Conservation (phyloP, 1,140 invertebrate species). For the Mamestra configurata region DNA sequence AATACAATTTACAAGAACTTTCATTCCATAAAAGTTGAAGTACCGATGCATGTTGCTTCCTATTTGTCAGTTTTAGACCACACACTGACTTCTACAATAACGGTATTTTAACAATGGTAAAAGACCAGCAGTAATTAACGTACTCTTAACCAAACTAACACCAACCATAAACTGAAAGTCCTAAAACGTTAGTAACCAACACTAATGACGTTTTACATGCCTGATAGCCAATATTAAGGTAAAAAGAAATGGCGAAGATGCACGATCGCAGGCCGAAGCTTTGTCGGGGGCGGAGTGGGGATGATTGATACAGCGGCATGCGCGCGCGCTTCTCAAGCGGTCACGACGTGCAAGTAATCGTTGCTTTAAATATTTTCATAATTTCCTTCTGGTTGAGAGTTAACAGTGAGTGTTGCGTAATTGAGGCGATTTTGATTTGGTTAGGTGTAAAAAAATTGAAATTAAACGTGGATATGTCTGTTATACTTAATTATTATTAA, state of each 20-base stretch:
- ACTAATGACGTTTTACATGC: constrained; percentile 50
- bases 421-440: not conserved
- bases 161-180: not conserved
- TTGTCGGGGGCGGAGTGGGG: constrained; percentile 49
- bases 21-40: not conserved
- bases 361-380: constrained; percentile 33
- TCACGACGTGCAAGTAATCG: constrained; percentile 43
- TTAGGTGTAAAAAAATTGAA: not conserved
- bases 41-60: not conserved
- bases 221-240: constrained; percentile 45
- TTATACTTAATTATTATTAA: too few species aligned
- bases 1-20: too few species aligned
- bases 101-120: not conserved
- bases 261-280: constrained; percentile 40
- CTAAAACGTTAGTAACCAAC: not conserved
- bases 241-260: constrained; percentile 38
- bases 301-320: constrained; percentile 53
- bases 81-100: not conserved
- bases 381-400: constrained; percentile 1
- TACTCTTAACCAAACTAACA: not conserved
- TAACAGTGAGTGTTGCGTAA: not conserved
- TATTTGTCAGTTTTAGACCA: not conserved
- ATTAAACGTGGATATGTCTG: not conserved
- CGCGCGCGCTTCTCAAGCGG: constrained; percentile 34
- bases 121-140: constrained; percentile 10